These are phyloP conservation scores for Odocoileus hemionus DNA, from an alignment of 2,113 vertebrate genomes.

Conservation along the genomic window DNA sequence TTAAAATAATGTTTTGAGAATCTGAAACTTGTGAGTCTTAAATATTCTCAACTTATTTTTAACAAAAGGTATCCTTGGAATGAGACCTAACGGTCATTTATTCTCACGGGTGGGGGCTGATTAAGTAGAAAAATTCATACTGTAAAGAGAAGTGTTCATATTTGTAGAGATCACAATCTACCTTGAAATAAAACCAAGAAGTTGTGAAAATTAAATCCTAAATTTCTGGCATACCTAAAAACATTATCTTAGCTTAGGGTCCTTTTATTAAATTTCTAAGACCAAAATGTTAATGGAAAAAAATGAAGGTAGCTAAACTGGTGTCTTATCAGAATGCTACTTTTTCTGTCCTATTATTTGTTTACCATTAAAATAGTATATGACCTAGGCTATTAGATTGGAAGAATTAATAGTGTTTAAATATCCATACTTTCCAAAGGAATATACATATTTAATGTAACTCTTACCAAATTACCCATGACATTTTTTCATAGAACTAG, in stretches of 20 bases:
- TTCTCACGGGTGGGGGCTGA: neutral
- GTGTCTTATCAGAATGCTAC: neutral
- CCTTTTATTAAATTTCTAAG: neutral
- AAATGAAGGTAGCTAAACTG: neutral
- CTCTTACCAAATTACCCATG: neutral
- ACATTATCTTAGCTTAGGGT: neutral
- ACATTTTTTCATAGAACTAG: neutral
- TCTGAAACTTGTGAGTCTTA: neutral
- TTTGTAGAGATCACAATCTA: neutral
- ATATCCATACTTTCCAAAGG: neutral
- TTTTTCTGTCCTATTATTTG: neutral
- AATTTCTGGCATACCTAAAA: neutral
- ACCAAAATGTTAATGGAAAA: neutral
- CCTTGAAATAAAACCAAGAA: neutral
- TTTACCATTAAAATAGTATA: neutral
- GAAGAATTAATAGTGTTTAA: neutral
- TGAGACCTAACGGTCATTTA: neutral
- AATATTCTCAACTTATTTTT: neutral
- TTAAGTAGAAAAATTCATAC: neutral
- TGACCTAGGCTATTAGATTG: neutral
- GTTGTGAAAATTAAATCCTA: neutral
- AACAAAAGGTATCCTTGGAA: neutral
- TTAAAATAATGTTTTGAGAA: neutral
- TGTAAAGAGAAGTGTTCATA: neutral
- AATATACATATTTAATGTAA: neutral